A percentile compares a stretch with the other conserved stretches of the same genome.
phyloP scores from a whole-genome alignment of 1,140 invertebrate genomes.

The Brachionus koreanus region DNA sequence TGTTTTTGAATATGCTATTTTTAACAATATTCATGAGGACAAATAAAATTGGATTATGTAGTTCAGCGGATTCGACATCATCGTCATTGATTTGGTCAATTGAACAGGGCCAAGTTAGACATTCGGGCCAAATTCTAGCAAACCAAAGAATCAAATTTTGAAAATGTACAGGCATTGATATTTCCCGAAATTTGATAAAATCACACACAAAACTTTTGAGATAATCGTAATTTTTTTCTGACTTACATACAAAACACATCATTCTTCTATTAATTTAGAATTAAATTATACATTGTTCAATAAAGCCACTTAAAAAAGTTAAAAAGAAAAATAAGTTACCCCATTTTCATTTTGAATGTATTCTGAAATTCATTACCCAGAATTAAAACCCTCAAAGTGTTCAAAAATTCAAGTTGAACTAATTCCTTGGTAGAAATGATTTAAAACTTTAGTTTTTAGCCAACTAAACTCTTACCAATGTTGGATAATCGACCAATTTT shows the following conservation, averaged over 20 bases:
- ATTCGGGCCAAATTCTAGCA: slow-evolving; percentile 24
- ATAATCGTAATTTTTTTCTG: neutral
- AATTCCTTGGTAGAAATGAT: neutral
- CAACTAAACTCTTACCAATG: neutral
- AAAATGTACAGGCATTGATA: neutral
- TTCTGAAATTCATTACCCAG: slow-evolving; percentile 12
- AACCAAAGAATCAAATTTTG: slow-evolving; percentile 30
- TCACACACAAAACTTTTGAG: slow-evolving; percentile 11
- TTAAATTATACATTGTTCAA: neutral
- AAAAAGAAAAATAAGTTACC: neutral
- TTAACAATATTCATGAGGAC: neutral
- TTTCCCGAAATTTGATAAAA: neutral
- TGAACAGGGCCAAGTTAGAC: slow-evolving; percentile 35
- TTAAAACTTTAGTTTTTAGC: neutral
- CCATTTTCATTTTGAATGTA: slow-evolving; percentile 28
- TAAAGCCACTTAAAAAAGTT: slow-evolving; percentile 2
- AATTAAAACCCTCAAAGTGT: neutral
- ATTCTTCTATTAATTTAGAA: neutral
- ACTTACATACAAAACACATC: slow-evolving; percentile 28
- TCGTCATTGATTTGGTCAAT: slow-evolving; percentile 6
- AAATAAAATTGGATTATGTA: slow-evolving; percentile 20
- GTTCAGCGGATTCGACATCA: neutral
- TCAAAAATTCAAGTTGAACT: slow-evolving; percentile 11
- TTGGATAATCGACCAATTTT: neutral
- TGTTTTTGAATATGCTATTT: neutral